phyloP scores from a whole-genome alignment of 1,140 invertebrate species.

The Colletes latitarsis region DNA sequence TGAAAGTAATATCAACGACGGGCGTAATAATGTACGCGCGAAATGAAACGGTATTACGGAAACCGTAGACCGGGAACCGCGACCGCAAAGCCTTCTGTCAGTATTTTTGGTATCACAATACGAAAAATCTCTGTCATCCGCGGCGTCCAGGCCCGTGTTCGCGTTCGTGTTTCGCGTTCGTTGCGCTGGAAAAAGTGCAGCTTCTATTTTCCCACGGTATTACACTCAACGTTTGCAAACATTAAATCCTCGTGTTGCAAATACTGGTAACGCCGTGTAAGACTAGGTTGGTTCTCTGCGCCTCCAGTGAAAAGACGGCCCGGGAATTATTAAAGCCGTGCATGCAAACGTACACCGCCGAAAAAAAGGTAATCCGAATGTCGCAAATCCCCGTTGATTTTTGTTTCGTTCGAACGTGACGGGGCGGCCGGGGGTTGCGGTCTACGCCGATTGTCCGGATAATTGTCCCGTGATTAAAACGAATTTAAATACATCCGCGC shows the following conservation, averaged over 20 bases:
- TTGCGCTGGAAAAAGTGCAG: constrained; percentile 28
- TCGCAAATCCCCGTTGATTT: constrained; percentile 19
- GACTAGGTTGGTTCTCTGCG: background rate
- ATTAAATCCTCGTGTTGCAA: constrained; percentile 44
- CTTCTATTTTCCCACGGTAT: constrained; percentile 38
- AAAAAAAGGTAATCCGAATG: constrained; percentile 45
- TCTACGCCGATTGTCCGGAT: too few relatives aligned
- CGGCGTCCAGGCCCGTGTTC: background rate
- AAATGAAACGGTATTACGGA: background rate
- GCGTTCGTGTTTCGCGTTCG: too few relatives aligned
- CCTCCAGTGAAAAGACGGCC: background rate
- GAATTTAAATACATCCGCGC: background rate
- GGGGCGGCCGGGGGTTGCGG: too few relatives aligned
- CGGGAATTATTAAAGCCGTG: constrained; percentile 17
- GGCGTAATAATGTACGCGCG: too few relatives aligned
- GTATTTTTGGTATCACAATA: too few relatives aligned
- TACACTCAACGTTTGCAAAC: constrained; percentile 42
- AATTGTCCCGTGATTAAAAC: constrained; percentile 18
- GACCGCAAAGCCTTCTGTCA: background rate
- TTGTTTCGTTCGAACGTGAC: too few relatives aligned
- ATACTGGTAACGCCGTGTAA: constrained; percentile 20
- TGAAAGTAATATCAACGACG: background rate
- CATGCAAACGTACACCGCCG: constrained; percentile 3
- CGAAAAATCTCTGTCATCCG: background rate
- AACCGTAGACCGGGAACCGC: background rate